These are phyloP conservation scores for Drosophila borealis DNA, from an alignment of 2,888 invertebrate genomes.

Conservation along the genomic window DNA sequence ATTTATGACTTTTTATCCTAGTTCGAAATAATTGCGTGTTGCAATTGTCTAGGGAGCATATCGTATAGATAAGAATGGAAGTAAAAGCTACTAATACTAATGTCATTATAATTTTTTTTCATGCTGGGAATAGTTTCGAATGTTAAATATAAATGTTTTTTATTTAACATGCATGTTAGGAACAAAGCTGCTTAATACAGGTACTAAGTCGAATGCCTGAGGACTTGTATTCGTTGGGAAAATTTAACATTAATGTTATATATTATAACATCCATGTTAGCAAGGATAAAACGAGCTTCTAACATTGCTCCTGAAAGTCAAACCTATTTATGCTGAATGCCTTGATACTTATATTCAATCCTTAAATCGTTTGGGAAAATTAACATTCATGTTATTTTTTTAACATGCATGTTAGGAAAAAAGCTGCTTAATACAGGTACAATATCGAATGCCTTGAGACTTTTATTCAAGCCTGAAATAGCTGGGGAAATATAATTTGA, in stretches of 20 bases:
- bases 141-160: background rate
- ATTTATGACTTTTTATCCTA: conserved; percentile 7
- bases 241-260: conserved; percentile 1
- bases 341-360: background rate
- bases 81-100: background rate
- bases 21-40: conserved; percentile 41
- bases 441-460: no score
- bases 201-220: background rate
- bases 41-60: conserved; percentile 18
- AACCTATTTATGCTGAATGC: no score
- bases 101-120: background rate
- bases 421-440: background rate
- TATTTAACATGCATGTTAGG: background rate
- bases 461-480: background rate
- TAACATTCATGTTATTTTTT: background rate
- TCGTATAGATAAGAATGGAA: background rate
- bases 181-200: no score
- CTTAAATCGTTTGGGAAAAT: background rate
- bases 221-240: background rate
- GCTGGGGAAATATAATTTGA: no score
- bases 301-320: background rate
- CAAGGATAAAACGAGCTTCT: no score
- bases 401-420: background rate
- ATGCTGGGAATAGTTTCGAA: background rate
- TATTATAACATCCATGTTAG: background rate